phyloP scores from a whole-genome alignment of 2,113 vertebrate genomes.

The Butorides virescens region DNA sequence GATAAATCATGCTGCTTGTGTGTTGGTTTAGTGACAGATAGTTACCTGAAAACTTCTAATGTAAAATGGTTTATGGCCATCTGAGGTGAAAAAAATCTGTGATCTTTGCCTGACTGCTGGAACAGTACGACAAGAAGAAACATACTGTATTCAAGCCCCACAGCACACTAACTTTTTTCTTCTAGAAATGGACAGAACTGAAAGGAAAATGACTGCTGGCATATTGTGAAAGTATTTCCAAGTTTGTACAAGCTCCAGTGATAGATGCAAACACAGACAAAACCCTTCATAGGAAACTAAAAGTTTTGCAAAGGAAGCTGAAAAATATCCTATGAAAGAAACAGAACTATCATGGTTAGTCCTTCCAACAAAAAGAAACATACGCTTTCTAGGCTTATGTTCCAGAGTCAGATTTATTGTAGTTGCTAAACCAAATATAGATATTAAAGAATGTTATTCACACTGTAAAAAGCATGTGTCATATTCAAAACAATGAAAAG shows the following conservation, averaged over 20 bases:
- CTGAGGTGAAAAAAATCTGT: conserved; percentile 1
- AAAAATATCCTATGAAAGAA: conserved; percentile 39
- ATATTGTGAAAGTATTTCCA: conserved; percentile 51
- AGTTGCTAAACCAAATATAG: conserved; percentile 34
- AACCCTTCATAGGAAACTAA: conserved; percentile 36
- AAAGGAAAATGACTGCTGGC: conserved; percentile 63
- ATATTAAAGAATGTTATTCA: conserved; percentile 24
- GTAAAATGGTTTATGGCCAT: conserved; percentile 50
- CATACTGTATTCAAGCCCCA: conserved; percentile 29
- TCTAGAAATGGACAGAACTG: conserved; percentile 65
- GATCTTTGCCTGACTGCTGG: conserved; percentile 58
- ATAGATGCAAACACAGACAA: conserved; percentile 61
- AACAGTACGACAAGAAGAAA: conserved; percentile 57
- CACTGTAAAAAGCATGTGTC: neutral
- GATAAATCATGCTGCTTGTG: conserved; percentile 9
- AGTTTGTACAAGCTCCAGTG: conserved; percentile 46
- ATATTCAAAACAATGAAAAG: neutral
- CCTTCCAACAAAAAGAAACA: conserved; percentile 52
- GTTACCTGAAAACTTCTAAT: conserved; percentile 59
- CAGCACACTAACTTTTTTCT: conserved; percentile 50
- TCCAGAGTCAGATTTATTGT: conserved; percentile 35
- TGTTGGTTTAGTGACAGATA: conserved; percentile 38
- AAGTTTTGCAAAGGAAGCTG: conserved; percentile 48
- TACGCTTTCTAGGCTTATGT: neutral
- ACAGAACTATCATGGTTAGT: neutral